Base-by-base conservation (phyloP, 2,888 invertebrate genomes). In the Ptycholaimellus sp. region DNA sequence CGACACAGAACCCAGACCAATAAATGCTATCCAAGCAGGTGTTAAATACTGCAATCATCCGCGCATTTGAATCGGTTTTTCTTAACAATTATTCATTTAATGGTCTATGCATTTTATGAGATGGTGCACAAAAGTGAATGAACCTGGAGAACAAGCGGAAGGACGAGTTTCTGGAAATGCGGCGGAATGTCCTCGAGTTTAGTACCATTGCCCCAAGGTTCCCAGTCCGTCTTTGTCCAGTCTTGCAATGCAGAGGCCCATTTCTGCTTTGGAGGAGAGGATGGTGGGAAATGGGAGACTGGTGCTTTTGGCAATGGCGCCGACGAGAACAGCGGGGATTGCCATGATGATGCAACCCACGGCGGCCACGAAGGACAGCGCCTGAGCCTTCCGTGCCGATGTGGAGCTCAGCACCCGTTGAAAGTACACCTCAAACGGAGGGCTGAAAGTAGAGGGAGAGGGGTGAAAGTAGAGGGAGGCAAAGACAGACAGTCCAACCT, bases 371-470 rank as follows among this genome's bases (percentile, higher is more conserved):
- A 81, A 96, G 20, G 87, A 90, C 48, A 96, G 67, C 37, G 83
- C 60, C 65, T 90, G 85, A 30, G 93, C 93, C 37, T 83, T 72
- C 6, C 72, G 72, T 1, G 90, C 87, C 1, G 83, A 78, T 68
- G 82, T 85, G 54, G 87, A 82, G 42, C 90, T 90, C 51, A 96
- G 66, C 36, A 96, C 93, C 30, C 93, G 71, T 68, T 96, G 93
- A 64, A 93, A 93, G 60, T 93, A 93, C 22, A 90, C 90, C 73
- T 77, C 50, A 30, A 34, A 29, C 14, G 11, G 16, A 16, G 11
- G 18, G 22, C 18, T 18, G 20, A 11, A 3, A 30, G 18, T 31
- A 14, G 3, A 17, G n/a, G 19, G 5, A 31, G 5, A 32, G 14
- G 3, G 22, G 4, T 27, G n/a, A 16, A n/a, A n/a, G 14, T 23